Base-by-base conservation (phyloP, 1,140 invertebrate species). In the Lepidostoma basale region DNA sequence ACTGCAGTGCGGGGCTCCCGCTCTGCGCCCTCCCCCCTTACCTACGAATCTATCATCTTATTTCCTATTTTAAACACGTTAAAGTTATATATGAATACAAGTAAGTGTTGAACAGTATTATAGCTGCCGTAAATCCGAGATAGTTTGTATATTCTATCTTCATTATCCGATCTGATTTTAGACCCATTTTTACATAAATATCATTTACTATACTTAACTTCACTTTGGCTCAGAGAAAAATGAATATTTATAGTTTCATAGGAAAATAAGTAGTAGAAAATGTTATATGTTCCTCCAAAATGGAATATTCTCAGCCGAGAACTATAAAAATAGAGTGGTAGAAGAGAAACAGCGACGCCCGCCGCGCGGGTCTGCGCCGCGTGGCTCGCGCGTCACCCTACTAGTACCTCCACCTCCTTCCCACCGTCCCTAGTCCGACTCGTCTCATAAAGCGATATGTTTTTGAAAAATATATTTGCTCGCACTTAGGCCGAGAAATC, bases 121-220 rank as follows among this genome's bases (percentile, higher is more conserved):
- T 72, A 72, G 70, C 70, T 72, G 70, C 70, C 70, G 33, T 64
- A 39, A 54, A 67, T 67, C 52, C 68, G 70, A 72, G 66, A 67
- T 58, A 67, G 64, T 67, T 47, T 45, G 64, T 59, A 44, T 44
- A 22, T 40, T 67, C 54, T 28, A 23, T 26, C 54, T n/a, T 67
- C 54, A 39, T 40, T 22, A 18, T 12, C 33, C 63, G 45, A 56
- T 40, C 33, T 18, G 39, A 56, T 28, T 28, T 25, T 10, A 63
- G 42, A 47, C 16, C 45, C 16, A 20, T 28, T 49, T 20, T 49
- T 49, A 45, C 62, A 54, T 42, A 33, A 23, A 40, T 30, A 56
- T 66, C 30, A 67, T 44, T 67, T 58, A 45, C 25, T 33, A 56
- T 36, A 49, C 44, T 52, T 64, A 52, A 64, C 30, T 52, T 64